Conservation (phyloP, 2,113 vertebrate species). For the Amblyopsis rosae region DNA sequence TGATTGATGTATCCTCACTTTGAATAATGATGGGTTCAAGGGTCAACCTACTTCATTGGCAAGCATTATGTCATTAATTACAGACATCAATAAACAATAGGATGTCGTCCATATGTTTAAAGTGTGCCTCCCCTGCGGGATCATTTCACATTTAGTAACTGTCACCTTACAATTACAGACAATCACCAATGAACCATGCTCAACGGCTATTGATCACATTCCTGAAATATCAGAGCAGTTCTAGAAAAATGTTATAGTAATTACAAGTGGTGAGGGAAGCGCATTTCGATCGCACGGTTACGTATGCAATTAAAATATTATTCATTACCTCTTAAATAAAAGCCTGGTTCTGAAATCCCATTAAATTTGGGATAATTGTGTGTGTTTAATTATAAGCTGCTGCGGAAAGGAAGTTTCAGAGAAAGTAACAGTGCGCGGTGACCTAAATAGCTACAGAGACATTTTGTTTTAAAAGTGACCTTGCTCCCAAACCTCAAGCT, state of each 20-base stretch:
- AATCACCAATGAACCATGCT: constrained; percentile 1
- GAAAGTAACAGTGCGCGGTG: constrained; percentile 74
- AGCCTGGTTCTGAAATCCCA: constrained; percentile 79
- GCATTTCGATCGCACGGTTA: constrained; percentile 78
- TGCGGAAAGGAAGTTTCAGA: constrained; percentile 73
- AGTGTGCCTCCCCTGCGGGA: constrained; percentile 66
- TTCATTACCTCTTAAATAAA: constrained; percentile 87
- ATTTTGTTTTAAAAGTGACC: constrained; percentile 84
- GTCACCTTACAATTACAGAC: constrained; percentile 43
- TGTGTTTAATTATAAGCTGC: constrained; percentile 82
- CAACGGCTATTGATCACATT: constrained; percentile 51
- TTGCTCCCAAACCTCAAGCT: constrained; percentile 75
- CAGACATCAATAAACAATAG: constrained; percentile 90
- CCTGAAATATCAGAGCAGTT: constrained; percentile 34
- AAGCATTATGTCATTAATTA: constrained; percentile 98
- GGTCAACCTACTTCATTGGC: constrained; percentile 92
- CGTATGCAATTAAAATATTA: constrained; percentile 86
- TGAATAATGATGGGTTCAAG: constrained; percentile 95
- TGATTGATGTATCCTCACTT: constrained; percentile 90
- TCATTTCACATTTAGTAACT: constrained; percentile 59
- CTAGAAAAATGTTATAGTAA: constrained; percentile 67
- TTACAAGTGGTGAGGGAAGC: constrained; percentile 77
- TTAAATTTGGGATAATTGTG: constrained; percentile 86
- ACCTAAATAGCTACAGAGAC: constrained; percentile 79
- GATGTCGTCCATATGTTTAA: constrained; percentile 88